Conservation (phyloP, 2,113 vertebrate species). For the Promerops cafer region DNA sequence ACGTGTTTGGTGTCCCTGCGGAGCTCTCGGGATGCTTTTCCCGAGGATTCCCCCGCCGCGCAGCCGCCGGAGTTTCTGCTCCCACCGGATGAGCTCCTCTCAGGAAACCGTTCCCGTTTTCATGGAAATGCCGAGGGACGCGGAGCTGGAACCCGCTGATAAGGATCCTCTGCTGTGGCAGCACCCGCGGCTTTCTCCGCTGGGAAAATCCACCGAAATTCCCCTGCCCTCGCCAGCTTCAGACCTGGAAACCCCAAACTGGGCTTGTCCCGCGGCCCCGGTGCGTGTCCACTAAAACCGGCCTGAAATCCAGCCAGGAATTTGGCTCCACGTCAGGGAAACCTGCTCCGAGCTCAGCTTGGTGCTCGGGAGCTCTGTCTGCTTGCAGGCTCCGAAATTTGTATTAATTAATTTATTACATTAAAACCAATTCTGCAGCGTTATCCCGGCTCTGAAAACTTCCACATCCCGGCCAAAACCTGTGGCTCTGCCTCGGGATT, state of each 20-base stretch:
- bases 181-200: background rate
- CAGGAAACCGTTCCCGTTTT: background rate
- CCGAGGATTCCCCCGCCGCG: background rate
- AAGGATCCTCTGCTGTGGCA: background rate
- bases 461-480: rapidly evolving
- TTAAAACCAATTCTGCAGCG: rapidly evolving
- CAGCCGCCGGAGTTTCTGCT: background rate
- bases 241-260: background rate
- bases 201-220: constrained; percentile 19
- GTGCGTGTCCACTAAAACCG: background rate
- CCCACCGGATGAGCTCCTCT: background rate
- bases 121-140: background rate
- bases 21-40: background rate
- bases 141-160: constrained; percentile 35
- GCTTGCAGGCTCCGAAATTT: background rate
- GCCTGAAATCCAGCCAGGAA: background rate
- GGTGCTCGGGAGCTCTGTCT: background rate
- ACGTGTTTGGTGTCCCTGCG: rapidly evolving
- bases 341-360: background rate
- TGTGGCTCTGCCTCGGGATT: rapidly evolving
- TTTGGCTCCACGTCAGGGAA: background rate
- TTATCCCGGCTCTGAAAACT: background rate
- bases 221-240: background rate
- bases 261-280: background rate
- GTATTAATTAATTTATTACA: background rate